Base-by-base conservation (phyloP, 2,113 vertebrate species). In the Brienomyrus longianalis region DNA sequence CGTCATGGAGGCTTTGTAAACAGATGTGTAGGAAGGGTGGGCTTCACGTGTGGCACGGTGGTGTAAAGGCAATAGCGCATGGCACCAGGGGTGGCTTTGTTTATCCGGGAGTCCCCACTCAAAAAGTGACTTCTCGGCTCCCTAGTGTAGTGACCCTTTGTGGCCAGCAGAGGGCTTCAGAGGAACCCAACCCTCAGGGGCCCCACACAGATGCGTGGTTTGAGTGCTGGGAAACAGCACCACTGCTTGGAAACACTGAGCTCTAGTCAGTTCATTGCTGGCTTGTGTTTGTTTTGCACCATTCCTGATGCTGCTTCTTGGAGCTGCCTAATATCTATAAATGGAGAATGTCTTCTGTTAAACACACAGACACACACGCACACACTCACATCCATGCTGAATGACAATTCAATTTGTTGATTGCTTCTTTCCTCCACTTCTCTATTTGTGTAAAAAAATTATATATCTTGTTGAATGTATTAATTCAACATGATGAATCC, bases 401-500 rank as follows among this genome's bases (percentile, higher is more conserved):
- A 97, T 98, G 97, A 98, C 97, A 98, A 98, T 98, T 99, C 97
- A 99, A 98, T 99, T 98, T 98, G 97, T 97, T 97, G 97, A 97
- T 98, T 96, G 96, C 96, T 96, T 96, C 96, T 95, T 96, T 95
- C 94, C 94, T 95, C 95, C 95, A 94, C 93, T 94, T 96, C 96
- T 95, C 95, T 96, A 95, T 90, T 77, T 90, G 66, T 56, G 85
- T 54, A 92, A 93, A 89, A 95, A 94, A 97, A 84, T 84, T 84
- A 84, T 84, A 97, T 96, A 97, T 96, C 97, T 96, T 95, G 96
- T 97, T 96, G 97, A 98, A 99, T 98, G 97, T 98, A 98, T 98
- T 99, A 99, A 99, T 99, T 99, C 98, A 98, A 98, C 98, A 99
- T 97, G 98, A 99, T 99, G 98, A 98, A 98, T 98, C 97, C 98